Percentiles rank a stretch among this genome's conserved stretches.
Conservation (phyloP, 2,113 vertebrate species). For the Megaceryle torquata region DNA sequence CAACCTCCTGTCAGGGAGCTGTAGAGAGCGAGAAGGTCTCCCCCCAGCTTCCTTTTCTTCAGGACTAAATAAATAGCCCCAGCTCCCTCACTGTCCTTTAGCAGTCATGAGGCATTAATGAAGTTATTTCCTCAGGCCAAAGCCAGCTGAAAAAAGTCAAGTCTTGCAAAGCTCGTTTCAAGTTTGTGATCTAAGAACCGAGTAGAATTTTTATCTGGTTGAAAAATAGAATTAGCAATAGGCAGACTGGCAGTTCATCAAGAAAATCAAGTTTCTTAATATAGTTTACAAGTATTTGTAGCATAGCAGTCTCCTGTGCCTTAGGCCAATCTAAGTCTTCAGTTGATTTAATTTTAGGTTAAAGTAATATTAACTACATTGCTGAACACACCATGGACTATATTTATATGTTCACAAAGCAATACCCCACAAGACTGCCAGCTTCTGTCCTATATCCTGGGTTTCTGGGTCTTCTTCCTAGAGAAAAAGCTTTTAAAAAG, state of each 20-base stretch:
- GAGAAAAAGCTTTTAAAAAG: neutral
- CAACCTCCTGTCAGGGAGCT: too few species aligned
- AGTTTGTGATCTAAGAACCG: neutral
- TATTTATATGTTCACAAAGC: neutral
- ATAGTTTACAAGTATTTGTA: neutral
- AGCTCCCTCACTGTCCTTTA: neutral
- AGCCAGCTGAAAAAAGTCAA: neutral
- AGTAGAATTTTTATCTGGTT: neutral
- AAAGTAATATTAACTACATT: neutral
- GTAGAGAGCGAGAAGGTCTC: too few species aligned
- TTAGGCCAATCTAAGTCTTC: neutral
- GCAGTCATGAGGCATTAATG: neutral
- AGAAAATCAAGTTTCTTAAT: neutral
- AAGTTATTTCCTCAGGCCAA: neutral
- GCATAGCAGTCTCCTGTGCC: neutral
- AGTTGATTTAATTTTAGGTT: neutral
- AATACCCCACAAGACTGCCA: neutral
- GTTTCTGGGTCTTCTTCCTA: neutral
- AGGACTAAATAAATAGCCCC: too few species aligned
- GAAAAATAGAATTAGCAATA: neutral
- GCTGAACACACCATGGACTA: neutral
- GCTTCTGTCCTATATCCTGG: neutral
- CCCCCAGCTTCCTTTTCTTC: too few species aligned
- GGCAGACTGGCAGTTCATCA: neutral
- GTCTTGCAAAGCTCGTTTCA: neutral